Evolutionary conservation across 2,888 invertebrate species (phyloP).

Genomic region (Baronia brevicornis): DNA sequence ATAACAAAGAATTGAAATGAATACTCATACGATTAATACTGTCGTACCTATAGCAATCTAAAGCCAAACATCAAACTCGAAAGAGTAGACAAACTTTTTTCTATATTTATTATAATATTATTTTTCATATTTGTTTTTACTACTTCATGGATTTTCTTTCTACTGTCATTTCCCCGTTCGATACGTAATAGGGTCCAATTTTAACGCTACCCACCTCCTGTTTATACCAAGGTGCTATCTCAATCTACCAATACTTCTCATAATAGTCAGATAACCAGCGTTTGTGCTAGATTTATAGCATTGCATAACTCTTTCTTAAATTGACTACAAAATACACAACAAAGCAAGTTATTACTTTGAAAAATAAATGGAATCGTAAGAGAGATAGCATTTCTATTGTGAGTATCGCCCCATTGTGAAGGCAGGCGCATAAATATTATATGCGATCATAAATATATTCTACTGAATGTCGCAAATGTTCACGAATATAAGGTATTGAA

Average conservation of each 20-base stretch:
- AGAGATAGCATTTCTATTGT: constrained; percentile 32
- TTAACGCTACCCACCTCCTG: constrained; percentile 22
- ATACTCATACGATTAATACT: too few species aligned
- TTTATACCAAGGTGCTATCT: constrained; percentile 28
- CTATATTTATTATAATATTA: too few species aligned
- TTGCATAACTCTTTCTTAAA: constrained; percentile 35
- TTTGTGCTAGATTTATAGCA: constrained; percentile 32
- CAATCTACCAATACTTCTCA: constrained; percentile 47
- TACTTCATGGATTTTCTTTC: background rate
- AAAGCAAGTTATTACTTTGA: constrained; percentile 29
- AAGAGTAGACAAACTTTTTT: too few species aligned
- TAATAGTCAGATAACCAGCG: constrained; percentile 34
- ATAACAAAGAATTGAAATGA: too few species aligned
- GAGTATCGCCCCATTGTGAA: constrained; percentile 21
- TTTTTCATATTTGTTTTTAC: too few species aligned
- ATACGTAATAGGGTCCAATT: constrained; percentile 11
- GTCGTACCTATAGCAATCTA: too few species aligned
- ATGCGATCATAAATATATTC: constrained; percentile 14
- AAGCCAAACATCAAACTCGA: too few species aligned
- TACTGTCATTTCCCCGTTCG: constrained; percentile 2
- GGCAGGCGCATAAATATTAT: constrained; percentile 27
- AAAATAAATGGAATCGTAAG: constrained; percentile 39
- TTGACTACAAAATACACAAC: constrained; percentile 27
- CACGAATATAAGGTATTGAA: too few species aligned
- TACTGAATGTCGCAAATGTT: too few species aligned